These are phyloP conservation scores for Panthera tigris DNA, from an alignment of 2,113 vertebrate genomes.

Conservation along the genomic window DNA sequence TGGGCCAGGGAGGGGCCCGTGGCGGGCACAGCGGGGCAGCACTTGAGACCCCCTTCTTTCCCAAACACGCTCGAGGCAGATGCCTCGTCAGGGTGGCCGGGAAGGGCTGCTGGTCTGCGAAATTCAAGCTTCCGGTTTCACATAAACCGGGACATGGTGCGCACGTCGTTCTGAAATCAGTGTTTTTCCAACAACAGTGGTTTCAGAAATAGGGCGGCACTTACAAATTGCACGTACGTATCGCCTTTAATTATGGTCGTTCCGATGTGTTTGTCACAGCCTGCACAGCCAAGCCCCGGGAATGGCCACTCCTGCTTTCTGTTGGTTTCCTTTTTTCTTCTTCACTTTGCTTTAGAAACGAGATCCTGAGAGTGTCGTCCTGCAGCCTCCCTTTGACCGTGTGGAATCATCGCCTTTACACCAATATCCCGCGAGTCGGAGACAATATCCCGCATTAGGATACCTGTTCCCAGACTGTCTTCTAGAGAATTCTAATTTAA, in stretches of 20 bases:
- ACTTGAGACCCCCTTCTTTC: not conserved
- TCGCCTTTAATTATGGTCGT: not conserved
- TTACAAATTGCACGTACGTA: accelerated
- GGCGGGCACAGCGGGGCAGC: not conserved
- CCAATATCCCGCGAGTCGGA: not conserved
- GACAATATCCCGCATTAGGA: too few species aligned
- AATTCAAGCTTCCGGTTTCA: not conserved
- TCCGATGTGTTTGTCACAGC: not conserved
- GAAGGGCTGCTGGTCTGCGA: not conserved
- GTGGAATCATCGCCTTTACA: not conserved
- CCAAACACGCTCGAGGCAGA: not conserved
- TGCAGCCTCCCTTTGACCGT: not conserved
- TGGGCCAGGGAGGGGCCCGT: accelerated
- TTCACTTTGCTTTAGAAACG: not conserved
- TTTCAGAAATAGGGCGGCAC: not conserved
- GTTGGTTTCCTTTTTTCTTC: not conserved
- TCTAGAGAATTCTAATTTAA: not conserved
- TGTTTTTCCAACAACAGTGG: not conserved
- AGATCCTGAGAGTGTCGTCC: accelerated
- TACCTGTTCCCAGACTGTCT: not conserved
- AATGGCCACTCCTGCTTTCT: accelerated
- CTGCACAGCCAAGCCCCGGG: accelerated
- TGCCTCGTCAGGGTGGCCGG: accelerated
- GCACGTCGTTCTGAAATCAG: not conserved
- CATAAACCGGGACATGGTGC: accelerated